Base-by-base conservation (phyloP, 2,888 invertebrate species). In the Caenorhabditis angaria region DNA sequence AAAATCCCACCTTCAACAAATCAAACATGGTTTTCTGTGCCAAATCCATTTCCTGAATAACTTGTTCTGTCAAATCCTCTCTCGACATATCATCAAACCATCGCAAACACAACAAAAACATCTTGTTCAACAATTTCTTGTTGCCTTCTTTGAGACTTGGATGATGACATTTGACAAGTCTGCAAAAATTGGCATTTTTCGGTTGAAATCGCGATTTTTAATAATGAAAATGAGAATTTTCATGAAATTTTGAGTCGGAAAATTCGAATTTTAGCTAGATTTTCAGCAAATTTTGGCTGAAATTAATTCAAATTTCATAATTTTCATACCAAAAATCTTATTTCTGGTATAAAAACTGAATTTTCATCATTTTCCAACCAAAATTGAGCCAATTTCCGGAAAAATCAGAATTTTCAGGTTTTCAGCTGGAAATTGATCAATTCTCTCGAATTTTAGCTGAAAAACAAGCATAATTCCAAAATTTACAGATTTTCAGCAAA, bases 121-220 rank as follows among this genome's bases (percentile, higher is more conserved):
- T 88, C 81, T 91, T 90, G 61, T 88, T 85, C 14, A 95, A 89
- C 84, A 92, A 91, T 41, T 92, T 92, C 87, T 93, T 93, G 86
- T 95, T 95, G 20, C 91, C 91, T 77, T 91, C 92, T 6, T 91
- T 91, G 60, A 94, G 88, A 83, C 93, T 92, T 1, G 93, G 93
- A 88, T 95, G 93, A 89, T 94, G 93, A 84, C 93, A 93, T 89
- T 94, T 94, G 22, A 95, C 92, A 78, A 96, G 91, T 83, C 93
- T 91, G 84, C 93, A 92, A 56, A 18, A 41, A 41, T 8, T 18
- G 51, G 18, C 5, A 22, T 50, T 24, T 50, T 50, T 5, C 14
- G 24, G 24, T 18, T 50, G 12, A 32, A 5, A 32, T 8, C 5
- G 12, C 5, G 6, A 32, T 32, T 32, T 12, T 12, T 32, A 12